Evolutionary conservation across 2,113 vertebrate genomes (phyloP).

Genomic region (Lipophrys pholis): DNA sequence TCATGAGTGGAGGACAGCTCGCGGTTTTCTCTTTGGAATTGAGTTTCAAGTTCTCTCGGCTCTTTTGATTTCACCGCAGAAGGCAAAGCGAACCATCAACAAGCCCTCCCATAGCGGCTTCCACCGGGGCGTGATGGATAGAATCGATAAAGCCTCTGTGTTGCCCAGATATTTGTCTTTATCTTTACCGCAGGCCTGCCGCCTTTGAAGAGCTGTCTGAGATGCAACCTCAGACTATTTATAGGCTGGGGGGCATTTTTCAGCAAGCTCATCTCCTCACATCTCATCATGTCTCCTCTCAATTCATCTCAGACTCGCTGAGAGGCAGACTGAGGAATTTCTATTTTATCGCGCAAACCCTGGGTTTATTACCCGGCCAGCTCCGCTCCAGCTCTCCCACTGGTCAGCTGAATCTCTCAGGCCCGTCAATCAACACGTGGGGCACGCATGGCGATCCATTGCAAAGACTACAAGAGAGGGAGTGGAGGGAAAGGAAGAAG

Average conservation of each 20-base stretch:
- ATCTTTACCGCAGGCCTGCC: constrained; percentile 50
- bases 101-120: constrained; percentile 29
- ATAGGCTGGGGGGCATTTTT: constrained; percentile 62
- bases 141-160: constrained; percentile 66
- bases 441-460: constrained; percentile 34
- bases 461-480: not conserved
- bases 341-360: constrained; percentile 68
- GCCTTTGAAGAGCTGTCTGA: constrained; percentile 68
- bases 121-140: constrained; percentile 65
- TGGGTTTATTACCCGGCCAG: constrained; percentile 49
- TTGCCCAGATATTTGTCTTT: constrained; percentile 74
- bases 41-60: constrained; percentile 63
- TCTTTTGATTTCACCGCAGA: constrained; percentile 55
- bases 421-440: constrained; percentile 38
- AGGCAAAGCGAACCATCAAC: constrained; percentile 64
- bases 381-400: constrained; percentile 57
- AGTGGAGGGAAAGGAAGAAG: constrained; percentile 8
- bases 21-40: constrained; percentile 69
- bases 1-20: constrained; percentile 51
- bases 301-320: constrained; percentile 35
- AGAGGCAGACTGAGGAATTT: constrained; percentile 57
- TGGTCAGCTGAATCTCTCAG: constrained; percentile 70
- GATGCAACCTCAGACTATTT: constrained; percentile 64
- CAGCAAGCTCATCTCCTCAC: constrained; percentile 53
- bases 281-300: constrained; percentile 30